Evolutionary conservation across 2,797 vertebrate species (phyloP), one percentile per base, ranked within the genome.

Genomic region (Hyperoplus lanceolatus): DNA sequence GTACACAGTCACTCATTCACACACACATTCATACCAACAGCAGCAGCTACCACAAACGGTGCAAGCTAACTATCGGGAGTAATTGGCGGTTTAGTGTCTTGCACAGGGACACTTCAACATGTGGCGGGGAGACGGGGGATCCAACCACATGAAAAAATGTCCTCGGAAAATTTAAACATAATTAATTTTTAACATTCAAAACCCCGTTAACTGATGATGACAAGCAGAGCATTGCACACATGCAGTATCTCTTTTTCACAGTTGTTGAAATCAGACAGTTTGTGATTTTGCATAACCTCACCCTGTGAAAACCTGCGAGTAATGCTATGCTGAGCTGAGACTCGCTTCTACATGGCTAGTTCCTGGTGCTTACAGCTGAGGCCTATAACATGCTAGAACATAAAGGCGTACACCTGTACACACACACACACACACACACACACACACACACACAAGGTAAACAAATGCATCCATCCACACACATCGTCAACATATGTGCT

Each of bases 321-420:
- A 65, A 53, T 73, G 62, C 70, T 72, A 68, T 43, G 50, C 60
- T 84, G 81, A 79, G 43, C 70, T 21, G 49, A 57, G 81, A 84
- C 69, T 61, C 49, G 53, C 29, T 86, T 85, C 75, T 81, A 81
- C 81, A 79, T 79, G 81, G 63, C 58, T 81, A 79, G 29, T 50
- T 80, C 56, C 68, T 55, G 50, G 38, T 60, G 39, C 66, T 41
- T 73, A 62, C 87, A 91, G 82, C 89, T 91, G 92, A 83, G 84
- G 58, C 81, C 81, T 38, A 11, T 46, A 80, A 57, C 50, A 60
- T 50, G 57, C 10, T 14, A 4, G 21, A 71, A 43, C 61, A 71
- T 70, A 51, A 54, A 65, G 70, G 49, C 51, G 75, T n/a, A 59
- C 69, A 59, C 69, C 68, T 66, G 67, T 41, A 29, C 29, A 29